Conservation (phyloP, 2,113 vertebrate species). For the Zosterops japonicus region DNA sequence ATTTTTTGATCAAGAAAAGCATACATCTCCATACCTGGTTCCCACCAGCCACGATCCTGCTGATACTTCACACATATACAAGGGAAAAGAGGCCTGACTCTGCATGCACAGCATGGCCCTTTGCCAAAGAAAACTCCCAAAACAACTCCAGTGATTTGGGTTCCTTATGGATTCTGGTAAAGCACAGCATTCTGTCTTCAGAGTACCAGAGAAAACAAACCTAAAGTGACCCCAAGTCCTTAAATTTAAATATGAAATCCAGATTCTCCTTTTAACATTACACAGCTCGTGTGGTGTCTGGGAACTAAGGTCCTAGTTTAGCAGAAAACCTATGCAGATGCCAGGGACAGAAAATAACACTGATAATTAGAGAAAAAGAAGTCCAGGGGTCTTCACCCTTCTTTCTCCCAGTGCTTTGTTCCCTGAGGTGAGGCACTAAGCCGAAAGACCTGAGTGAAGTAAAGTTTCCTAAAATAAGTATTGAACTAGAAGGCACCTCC, state of each 20-base stretch:
- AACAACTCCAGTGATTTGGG: background rate
- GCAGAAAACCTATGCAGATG: background rate
- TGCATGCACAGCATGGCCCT: background rate
- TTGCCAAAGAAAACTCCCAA: slow-evolving; percentile 3
- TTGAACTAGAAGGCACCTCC: background rate
- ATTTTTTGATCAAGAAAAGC: background rate
- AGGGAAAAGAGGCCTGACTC: background rate
- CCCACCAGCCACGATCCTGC: background rate
- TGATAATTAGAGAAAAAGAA: background rate
- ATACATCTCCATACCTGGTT: background rate
- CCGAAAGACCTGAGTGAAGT: background rate
- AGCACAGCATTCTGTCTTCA: background rate
- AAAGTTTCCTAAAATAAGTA: slow-evolving; percentile 18
- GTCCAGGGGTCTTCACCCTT: background rate
- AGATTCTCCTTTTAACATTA: background rate
- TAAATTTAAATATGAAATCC: background rate
- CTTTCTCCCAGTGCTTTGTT: background rate
- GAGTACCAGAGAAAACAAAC: background rate
- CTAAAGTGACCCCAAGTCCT: background rate
- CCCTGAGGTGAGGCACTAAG: background rate
- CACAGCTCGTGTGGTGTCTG: background rate
- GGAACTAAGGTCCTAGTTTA: background rate
- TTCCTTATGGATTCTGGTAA: background rate
- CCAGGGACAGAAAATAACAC: background rate
- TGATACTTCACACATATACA: background rate